Base-by-base conservation (phyloP, 1,140 invertebrate species). In the Bemisia tabaci region DNA sequence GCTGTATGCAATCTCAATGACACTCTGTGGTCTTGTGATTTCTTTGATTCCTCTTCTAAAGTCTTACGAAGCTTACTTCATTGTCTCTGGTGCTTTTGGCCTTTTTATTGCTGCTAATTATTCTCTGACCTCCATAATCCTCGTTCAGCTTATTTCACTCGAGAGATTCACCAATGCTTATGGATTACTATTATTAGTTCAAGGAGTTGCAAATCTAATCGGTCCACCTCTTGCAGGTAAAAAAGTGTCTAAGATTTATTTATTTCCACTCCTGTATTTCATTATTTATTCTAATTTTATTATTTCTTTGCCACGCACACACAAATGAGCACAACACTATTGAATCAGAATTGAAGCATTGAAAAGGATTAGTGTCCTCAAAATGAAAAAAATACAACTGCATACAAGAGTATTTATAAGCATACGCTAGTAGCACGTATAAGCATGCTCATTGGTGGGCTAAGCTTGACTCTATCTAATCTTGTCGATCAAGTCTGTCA, bases 91-190 rank as follows among this genome's bases (percentile, higher is more conserved):
- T 0, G 76, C 88, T 17, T 95, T 93, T 74, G 92, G 92, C 0
- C 79, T 93, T 5, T 89, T 87, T 63, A 92, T 94, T 71, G 89
- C 90, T 12, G 92, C 91, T 68, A 91, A 85, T 62, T 94, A 92
- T 74, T 90, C 91, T 0, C 89, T 94, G 66, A 92, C 91, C 0
- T 90, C 92, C 0, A 88, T 90, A 70, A 92, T 95, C 73, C 77
- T 94, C 59, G 91, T 91, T 1, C 85, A 92, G 72, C 71, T 92
- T 60, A 86, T 90, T 25, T 87, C 89, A 0, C 75, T 92, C 69
- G 87, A 91, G 63, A 78, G 83, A 63, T 94, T 97, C 74, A 93
- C 92, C 1, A 88, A 87, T 70, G 91, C 90, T 9, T 95, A 95
- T 76, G 93, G 94, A 33, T 78, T 96, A 33, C 84, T 92, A 59